A percentile compares a stretch with the other conserved stretches of the same genome.
These are phyloP conservation scores for Amaurobius ferox DNA, from an alignment of 2,888 invertebrate species.

Conservation along the genomic window DNA sequence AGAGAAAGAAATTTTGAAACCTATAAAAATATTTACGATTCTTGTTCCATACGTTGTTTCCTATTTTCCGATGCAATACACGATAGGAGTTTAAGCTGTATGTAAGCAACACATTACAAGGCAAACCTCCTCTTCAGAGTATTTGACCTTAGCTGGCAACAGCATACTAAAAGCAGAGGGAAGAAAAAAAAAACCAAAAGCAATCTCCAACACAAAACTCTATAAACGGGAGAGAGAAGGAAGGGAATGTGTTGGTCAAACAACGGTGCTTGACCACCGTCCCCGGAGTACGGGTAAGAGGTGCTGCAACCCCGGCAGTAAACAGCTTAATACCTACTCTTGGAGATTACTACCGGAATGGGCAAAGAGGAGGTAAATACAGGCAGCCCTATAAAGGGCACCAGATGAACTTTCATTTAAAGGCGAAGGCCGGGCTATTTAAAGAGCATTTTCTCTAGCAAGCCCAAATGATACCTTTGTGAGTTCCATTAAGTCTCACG, in stretches of 20 bases:
- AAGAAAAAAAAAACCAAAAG: background rate
- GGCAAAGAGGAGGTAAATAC: slow-evolving; percentile 61
- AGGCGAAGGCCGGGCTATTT: slow-evolving; percentile 58
- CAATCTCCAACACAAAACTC: background rate
- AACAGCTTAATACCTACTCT: slow-evolving; percentile 72
- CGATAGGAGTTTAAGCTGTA: background rate
- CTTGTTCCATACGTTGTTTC: background rate
- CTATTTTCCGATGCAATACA: background rate
- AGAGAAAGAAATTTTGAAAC: too few relatives aligned
- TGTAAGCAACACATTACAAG: slow-evolving; percentile 11
- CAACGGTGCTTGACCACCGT: slow-evolving; percentile 70
- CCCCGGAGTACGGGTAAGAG: slow-evolving; percentile 48
- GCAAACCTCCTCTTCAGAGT: background rate
- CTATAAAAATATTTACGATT: background rate
- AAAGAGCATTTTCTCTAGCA: slow-evolving; percentile 64
- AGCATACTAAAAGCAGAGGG: slow-evolving; percentile 37
- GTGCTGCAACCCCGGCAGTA: slow-evolving; percentile 63
- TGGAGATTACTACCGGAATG: slow-evolving; percentile 62
- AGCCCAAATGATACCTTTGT: slow-evolving; percentile 50
- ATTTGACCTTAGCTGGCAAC: slow-evolving; percentile 31
- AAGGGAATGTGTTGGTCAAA: slow-evolving; percentile 56
- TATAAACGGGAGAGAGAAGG: slow-evolving; percentile 25
- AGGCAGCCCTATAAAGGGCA: slow-evolving; percentile 50
- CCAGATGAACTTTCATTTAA: slow-evolving; percentile 61
- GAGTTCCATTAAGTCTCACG: slow-evolving; percentile 46